Base-by-base conservation (phyloP, 1,140 invertebrate genomes). In the Cataglyphis hispanica region DNA sequence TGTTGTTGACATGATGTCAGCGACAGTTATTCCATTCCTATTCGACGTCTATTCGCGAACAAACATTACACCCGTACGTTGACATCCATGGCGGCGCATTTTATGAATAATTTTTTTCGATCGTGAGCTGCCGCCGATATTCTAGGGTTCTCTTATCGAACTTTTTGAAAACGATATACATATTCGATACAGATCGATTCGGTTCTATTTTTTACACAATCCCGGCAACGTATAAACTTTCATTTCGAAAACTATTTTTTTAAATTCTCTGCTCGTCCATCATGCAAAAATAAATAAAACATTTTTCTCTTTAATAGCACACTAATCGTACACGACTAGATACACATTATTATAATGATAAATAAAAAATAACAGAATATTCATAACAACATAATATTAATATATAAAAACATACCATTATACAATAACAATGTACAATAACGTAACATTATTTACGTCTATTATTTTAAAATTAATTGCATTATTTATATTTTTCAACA, bases 1-100 rank as follows among this genome's bases (percentile, higher is more conserved):
- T 83, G 67, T 27, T 67, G 27, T 43, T 83, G 53, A 83, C 67
- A 60, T 40, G 66, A 60, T 83, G 78, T 83, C 67, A 83, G 37
- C 67, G 78, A 72, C 67, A 83, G 67, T 72, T 83, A 31, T 85
- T 53, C 27, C 19, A 19, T 83, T 50, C 58, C 60, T 77, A 64
- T 76, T 80, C 27, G n/a, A 58, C 27, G 37, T 37, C n/a, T 46
- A 25, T n/a, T n/a, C 25, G 37, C 78, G 67, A 72, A 72, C 78
- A 40, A 46, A 56, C 53, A 58, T 77, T 77, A 80, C 66, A 78
- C 60, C 22, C 40, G 63, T 67, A 80, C 34, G 75, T 53, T 40
- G 60, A 43, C 63, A 19, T 78, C 25, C 61, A 76, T 77, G 22
- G 58, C 40, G 72, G 58, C 31, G 37, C 63, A 58, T 78, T 78